Base-by-base conservation (phyloP, 2,888 invertebrate genomes). In the Megastigmus dorsalis region DNA sequence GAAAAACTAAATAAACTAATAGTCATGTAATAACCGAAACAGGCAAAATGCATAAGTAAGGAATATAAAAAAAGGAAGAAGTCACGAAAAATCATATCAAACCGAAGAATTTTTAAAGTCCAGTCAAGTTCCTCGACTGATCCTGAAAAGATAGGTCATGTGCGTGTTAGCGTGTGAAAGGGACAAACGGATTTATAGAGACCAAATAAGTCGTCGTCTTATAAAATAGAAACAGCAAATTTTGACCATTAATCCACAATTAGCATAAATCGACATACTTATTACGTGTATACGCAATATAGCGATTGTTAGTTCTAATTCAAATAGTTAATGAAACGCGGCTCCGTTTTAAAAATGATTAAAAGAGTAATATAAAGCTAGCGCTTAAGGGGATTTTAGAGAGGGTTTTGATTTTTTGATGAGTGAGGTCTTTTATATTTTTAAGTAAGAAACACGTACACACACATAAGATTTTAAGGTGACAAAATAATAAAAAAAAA, bases 361-460 rank as follows among this genome's bases (percentile, higher is more conserved):
- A n/a, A 50, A 55, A 9, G 26, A 50, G 13, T 66, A 52, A 59
- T 43, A 50, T 54, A 68, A 67, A 67, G 41, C n/a, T 74, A 74
- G 75, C 67, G 52, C 48, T 69, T 68, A 73, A 67, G 59, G 65
- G 67, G 3, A 60, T 38, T 69, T 59, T 75, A 67, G 50, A 38
- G 10, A 52, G 60, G 62, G 66, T 52, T 63, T 76, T 74, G 38
- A 57, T 65, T 74, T 69, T 74, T 67, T 23, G 5, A 62, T 7
- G 71, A 67, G 71, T 71, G 62, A 62, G 69, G 73, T 70, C 38
- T 74, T 63, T 55, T 75, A 72, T 67, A 59, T 52, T 63, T 68
- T 28, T 76, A 76, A 73, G n/a, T 38, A 63, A 72, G 5, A 66
- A 70, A 69, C 76, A 76, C 76, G 59, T 65, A 73, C 65, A 72